A percentile compares a stretch with the other conserved stretches of the same genome.
phyloP scores from a whole-genome alignment of 2,888 invertebrate species.

The Mimumesa dahlbomi region DNA sequence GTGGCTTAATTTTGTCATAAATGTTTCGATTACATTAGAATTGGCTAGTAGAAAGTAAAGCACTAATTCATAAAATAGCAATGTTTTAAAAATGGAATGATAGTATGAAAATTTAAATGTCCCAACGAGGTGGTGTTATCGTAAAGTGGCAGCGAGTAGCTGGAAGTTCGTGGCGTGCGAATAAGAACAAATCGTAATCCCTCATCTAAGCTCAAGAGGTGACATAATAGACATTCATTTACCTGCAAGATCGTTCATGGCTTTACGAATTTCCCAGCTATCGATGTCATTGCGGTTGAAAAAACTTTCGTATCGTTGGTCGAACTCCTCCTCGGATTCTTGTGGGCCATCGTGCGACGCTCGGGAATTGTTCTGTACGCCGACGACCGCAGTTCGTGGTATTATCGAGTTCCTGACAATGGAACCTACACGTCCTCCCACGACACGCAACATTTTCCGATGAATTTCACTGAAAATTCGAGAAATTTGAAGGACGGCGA shows the following conservation, averaged over 20 bases:
- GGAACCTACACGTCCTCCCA: conserved; percentile 63
- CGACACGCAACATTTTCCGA: conserved; percentile 67
- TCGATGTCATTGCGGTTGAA: conserved; percentile 94
- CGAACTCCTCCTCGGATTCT: conserved; percentile 93
- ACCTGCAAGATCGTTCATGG: conserved; percentile 89
- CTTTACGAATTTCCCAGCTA: conserved; percentile 96
- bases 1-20: too few species aligned
- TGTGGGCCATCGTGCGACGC: conserved; percentile 81
- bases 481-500: background rate
- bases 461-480: conserved; percentile 5
- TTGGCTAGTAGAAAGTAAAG: background rate
- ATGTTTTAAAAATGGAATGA: background rate
- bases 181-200: too few species aligned
- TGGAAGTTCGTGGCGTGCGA: too few species aligned
- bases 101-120: conserved; percentile 3
- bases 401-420: conserved; percentile 55
- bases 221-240: conserved; percentile 25
- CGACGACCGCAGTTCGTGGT: conserved; percentile 65
- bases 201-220: background rate
- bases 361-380: conserved; percentile 73
- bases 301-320: conserved; percentile 90
- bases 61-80: too few species aligned
- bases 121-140: background rate
- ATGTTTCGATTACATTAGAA: background rate
- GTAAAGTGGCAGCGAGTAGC: too few species aligned